Evolutionary conservation across 1,140 invertebrate species (phyloP).

Genomic region (Ganaspis sp.): DNA sequence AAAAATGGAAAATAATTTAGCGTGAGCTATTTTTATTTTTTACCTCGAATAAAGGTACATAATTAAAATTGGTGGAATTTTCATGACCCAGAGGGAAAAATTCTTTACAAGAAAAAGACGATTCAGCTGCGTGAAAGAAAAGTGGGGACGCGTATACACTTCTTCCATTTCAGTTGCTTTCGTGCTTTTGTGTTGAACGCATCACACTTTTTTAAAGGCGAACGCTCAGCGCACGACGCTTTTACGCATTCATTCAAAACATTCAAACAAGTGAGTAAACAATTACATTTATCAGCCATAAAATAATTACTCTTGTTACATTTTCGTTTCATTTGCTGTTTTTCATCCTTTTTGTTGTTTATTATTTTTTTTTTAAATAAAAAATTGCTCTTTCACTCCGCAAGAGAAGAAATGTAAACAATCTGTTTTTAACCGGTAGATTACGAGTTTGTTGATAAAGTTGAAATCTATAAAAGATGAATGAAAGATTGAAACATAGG

Average conservation of each 20-base stretch:
- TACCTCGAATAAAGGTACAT: too few species aligned
- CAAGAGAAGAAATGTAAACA: too few species aligned
- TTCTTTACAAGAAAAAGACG: not conserved
- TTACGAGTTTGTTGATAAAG: too few species aligned
- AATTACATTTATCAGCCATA: not conserved
- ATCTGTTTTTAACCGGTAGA: too few species aligned
- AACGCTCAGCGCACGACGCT: not conserved
- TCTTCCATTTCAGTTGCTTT: not conserved
- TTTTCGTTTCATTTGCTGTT: not conserved
- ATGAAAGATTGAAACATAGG: too few species aligned
- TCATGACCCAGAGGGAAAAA: not conserved
- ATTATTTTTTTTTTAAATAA: not conserved
- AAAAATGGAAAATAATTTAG: too few species aligned
- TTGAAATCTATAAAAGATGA: too few species aligned
- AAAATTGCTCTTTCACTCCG: too few species aligned
- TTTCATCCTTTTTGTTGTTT: not conserved
- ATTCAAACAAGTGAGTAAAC: slow-evolving; percentile 16
- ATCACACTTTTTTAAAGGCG: not conserved
- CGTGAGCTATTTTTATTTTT: too few species aligned
- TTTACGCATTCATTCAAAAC: slow-evolving; percentile 12
- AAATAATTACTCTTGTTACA: not conserved
- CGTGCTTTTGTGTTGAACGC: not conserved
- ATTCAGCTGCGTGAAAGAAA: not conserved
- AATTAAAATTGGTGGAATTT: not conserved
- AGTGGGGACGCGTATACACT: not conserved